Base-by-base conservation (phyloP, 2,888 invertebrate genomes). In the Cecidostiba fungosa region DNA sequence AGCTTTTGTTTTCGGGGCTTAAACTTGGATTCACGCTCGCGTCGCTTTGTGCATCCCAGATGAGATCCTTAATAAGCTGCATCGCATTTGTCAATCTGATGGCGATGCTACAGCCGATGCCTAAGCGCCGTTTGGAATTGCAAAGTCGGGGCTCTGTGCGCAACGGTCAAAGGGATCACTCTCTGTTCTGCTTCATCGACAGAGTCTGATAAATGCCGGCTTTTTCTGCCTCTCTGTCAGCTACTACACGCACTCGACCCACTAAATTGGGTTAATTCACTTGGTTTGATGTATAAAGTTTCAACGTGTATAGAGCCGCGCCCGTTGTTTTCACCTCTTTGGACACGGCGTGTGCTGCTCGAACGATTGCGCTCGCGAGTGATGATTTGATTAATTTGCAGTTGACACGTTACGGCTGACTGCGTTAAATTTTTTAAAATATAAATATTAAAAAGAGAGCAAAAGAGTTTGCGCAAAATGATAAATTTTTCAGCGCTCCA, bases 51-150 rank as follows among this genome's bases (percentile, higher is more conserved):
- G 39, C 23, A 10, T 23, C 2, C 29, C 3, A 19, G 16, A 50
- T 16, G 16, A 26, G 50, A 26, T 43, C 59, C 80, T 80, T 80
- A 80, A 80, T 80, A 80, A 80, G 73, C 80, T 76, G 66, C 54
- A 54, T 72, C 39, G 23, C 72, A 54, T 70, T 79, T 72, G 70
- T 54, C 70, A 32, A 39, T 10, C 32, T 12, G n/a, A n/a, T n/a
- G 8, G 2, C 62, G 10, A n/a, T 62, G 62, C 23, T 10, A 8
- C 19, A 29, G 74, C 50, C 19, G 19, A 14, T 74, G n/a, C 32
- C 16, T 16, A 32, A 54, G 76, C 76, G 32, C 47, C 29, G 78
- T 69, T 78, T 29, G 47, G 47, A 78, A 78, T 78, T 78, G 66
- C 78, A 69, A 78, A 69, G 50, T 50, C 14, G 62, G 12, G 12